phyloP scores from a whole-genome alignment of 2,797 vertebrate genomes.

The Sebastes matsubarae region DNA sequence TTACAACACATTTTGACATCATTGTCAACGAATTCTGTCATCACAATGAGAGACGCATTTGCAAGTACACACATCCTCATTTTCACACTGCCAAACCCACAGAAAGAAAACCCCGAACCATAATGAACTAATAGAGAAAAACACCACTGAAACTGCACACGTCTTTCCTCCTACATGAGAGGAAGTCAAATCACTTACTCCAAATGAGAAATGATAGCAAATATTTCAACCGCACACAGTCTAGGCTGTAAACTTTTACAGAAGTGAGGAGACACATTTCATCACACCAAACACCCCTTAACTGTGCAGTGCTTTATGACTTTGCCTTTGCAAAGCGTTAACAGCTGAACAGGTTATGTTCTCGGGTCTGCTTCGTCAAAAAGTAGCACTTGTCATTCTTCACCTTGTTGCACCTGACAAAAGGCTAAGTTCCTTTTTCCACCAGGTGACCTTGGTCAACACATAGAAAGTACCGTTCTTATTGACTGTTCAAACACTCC shows the following conservation, averaged over 20 bases:
- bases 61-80: slow-evolving; percentile 55
- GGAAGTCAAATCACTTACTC: slow-evolving; percentile 46
- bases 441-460: slow-evolving; percentile 6
- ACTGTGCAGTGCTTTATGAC: background rate
- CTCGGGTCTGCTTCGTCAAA: background rate
- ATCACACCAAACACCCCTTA: background rate
- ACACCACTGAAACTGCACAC: slow-evolving; percentile 34
- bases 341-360: background rate
- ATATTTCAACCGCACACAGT: slow-evolving; percentile 3
- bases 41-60: background rate
- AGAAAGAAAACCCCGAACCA: slow-evolving; percentile 34
- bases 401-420: background rate
- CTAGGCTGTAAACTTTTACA: background rate
- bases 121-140: slow-evolving; percentile 43
- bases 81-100: slow-evolving; percentile 43
- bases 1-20: background rate
- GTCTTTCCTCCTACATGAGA: slow-evolving; percentile 28
- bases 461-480: background rate
- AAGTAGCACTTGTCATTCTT: background rate
- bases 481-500: slow-evolving; percentile 20
- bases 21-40: background rate
- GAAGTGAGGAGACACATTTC: slow-evolving; percentile 10
- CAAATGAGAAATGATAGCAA: slow-evolving; percentile 13
- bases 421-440: background rate
- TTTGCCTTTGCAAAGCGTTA: background rate